A percentile compares a stretch with the other conserved stretches of the same genome.
These are phyloP conservation scores for Pyrochroa serraticornis DNA, from an alignment of 2,888 invertebrate species.

Conservation along the genomic window DNA sequence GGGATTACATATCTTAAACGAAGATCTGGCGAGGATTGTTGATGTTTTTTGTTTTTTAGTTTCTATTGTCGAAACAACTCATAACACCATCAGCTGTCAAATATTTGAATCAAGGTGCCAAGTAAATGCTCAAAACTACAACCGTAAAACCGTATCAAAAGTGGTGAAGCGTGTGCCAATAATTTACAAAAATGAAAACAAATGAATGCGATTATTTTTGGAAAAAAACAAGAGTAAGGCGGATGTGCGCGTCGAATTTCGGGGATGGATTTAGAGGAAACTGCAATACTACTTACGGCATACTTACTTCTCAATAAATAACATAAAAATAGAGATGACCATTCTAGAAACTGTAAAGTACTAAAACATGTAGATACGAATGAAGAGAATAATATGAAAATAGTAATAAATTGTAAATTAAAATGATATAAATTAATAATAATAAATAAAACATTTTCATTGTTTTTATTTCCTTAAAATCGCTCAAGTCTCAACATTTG, in stretches of 20 bases:
- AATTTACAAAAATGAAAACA: not conserved
- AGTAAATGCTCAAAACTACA: conserved; percentile 23
- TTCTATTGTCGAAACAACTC: not conserved
- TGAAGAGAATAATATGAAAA: conserved; percentile 14
- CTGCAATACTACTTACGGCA: conserved; percentile 19
- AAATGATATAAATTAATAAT: conserved; percentile 16
- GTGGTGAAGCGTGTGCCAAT: conserved; percentile 19
- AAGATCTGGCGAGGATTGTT: not conserved
- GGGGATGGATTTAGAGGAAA: conserved; percentile 2
- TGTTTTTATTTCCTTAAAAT: not conserved
- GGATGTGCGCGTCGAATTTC: not conserved
- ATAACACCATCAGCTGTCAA: not conserved
- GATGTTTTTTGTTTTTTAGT: not conserved
- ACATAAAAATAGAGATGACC: conserved; percentile 36
- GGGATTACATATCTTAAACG: conserved; percentile 14
- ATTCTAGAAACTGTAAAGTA: conserved; percentile 41
- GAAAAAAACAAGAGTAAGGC: not conserved
- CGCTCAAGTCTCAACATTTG: no score
- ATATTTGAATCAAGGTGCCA: conserved; percentile 9
- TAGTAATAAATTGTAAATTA: conserved; percentile 27
- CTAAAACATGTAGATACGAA: conserved; percentile 37
- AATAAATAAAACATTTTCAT: conserved; percentile 13
- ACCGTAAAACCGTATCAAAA: not conserved
- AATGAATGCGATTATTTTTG: conserved; percentile 21
- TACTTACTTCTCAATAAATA: conserved; percentile 15